A percentile compares a stretch with the other conserved stretches of the same genome.
Conservation (phyloP, 2,888 invertebrate species). For the Megalurothrips usitatus region DNA sequence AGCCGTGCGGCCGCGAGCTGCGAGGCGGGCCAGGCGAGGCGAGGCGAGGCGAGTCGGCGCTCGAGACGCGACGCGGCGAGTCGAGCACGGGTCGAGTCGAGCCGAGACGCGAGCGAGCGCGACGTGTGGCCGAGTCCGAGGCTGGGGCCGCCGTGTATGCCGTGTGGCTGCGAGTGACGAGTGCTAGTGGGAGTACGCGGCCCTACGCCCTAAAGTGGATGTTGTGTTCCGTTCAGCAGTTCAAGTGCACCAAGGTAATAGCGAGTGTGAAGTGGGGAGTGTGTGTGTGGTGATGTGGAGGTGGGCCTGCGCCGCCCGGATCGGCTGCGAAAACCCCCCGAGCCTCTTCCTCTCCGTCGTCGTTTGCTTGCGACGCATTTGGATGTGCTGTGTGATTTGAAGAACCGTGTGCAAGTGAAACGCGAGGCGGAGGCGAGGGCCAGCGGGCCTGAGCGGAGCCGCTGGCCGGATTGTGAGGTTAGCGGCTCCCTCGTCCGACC, state of each 20-base stretch:
- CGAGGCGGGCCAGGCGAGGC: too few species aligned
- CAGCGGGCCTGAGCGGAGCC: too few species aligned
- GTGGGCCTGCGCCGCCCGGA: background rate
- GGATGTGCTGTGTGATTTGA: background rate
- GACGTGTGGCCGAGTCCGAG: background rate
- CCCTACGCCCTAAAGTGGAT: background rate
- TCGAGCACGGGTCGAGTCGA: background rate
- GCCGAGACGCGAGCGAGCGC: background rate
- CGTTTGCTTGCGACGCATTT: too few species aligned
- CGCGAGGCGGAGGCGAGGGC: background rate
- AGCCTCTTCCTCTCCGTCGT: background rate
- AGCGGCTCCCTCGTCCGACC: background rate
- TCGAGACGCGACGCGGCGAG: background rate
- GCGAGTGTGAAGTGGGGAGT: background rate
- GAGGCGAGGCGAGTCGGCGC: too few species aligned
- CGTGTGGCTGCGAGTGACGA: background rate
- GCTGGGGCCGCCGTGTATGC: too few species aligned
- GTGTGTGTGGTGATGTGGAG: background rate
- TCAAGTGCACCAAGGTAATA: constrained; percentile 9
- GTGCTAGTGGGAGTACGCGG: background rate
- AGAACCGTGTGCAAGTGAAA: background rate
- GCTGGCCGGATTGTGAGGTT: constrained; percentile 9
- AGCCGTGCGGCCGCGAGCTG: too few species aligned
- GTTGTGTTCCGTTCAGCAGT: background rate
- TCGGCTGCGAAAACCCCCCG: background rate